Conservation (phyloP, 2,888 invertebrate genomes). For the Tanypteryx hageni region DNA sequence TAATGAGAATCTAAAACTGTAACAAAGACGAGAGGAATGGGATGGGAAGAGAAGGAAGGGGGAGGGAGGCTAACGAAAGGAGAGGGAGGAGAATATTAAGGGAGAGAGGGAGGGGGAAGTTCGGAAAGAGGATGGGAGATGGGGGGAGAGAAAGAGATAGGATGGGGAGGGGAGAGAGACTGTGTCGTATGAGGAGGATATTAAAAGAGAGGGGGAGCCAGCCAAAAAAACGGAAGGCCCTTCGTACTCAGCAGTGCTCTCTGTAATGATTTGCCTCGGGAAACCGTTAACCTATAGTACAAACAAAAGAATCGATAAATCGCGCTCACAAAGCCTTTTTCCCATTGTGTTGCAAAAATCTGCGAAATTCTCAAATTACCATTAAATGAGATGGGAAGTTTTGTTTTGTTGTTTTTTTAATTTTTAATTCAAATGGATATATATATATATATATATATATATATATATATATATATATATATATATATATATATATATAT, state of each 20-base stretch:
- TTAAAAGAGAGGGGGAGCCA: background rate
- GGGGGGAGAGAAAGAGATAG: background rate
- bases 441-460: background rate
- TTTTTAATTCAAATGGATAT: background rate
- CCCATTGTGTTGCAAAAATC: slow-evolving; percentile 36
- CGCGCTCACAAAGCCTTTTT: background rate
- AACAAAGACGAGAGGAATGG: slow-evolving; percentile 29
- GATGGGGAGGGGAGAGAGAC: background rate
- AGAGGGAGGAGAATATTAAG: no score
- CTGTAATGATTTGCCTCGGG: slow-evolving; percentile 53
- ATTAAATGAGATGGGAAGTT: slow-evolving; percentile 40
- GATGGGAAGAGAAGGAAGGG: background rate
- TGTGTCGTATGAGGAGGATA: slow-evolving; percentile 5
- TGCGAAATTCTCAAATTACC: slow-evolving; percentile 45
- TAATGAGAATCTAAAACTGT: slow-evolving; percentile 60
- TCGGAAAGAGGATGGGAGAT: background rate
- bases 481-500: background rate
- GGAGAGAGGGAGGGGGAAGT: background rate
- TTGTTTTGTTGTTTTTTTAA: background rate
- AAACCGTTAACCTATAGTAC: slow-evolving; percentile 48
- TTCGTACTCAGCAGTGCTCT: background rate
- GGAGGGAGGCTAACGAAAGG: background rate
- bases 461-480: background rate
- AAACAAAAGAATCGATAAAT: slow-evolving; percentile 56
- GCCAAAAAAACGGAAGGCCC: background rate